Percentiles rank a stretch among this genome's conserved stretches.
phyloP scores from a whole-genome alignment of 2,888 invertebrate genomes.

The Ormia ochracea region DNA sequence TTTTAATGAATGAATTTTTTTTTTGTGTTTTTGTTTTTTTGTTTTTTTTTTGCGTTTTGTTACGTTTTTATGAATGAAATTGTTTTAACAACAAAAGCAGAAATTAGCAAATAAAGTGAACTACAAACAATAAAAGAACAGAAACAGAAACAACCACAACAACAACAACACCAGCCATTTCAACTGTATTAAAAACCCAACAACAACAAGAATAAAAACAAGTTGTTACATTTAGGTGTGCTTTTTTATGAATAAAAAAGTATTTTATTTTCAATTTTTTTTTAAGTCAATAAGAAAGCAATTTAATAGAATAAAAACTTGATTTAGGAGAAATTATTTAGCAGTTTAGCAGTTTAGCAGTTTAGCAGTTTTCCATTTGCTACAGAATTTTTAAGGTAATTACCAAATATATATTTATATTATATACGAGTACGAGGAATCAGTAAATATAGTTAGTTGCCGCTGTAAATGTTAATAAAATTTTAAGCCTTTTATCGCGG shows the following conservation, averaged over 20 bases:
- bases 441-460: no score
- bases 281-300: conserved; percentile 29
- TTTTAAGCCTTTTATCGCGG: no score
- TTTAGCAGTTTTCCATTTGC: no score
- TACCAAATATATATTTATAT: no score
- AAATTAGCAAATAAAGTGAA: conserved; percentile 39
- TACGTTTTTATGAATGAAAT: conserved; percentile 59
- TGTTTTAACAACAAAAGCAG: conserved; percentile 35
- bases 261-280: conserved; percentile 28
- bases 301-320: conserved; percentile 3
- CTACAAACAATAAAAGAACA: conserved; percentile 46
- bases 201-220: conserved; percentile 42
- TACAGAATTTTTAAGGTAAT: no score
- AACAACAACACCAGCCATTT: conserved; percentile 26
- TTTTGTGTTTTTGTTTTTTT: no score
- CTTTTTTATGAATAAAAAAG: conserved; percentile 8
- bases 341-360: no score
- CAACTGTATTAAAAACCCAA: conserved; percentile 11
- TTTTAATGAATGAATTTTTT: conserved; percentile 62
- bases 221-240: conserved; percentile 41
- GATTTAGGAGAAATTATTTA: conserved; percentile 53
- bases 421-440: no score
- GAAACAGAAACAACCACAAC: conserved; percentile 21
- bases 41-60: conserved; percentile 49
- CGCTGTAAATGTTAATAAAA: no score